Percentiles rank a stretch among this genome's conserved stretches.
Evolutionary conservation across 2,888 invertebrate species (phyloP).

Genomic region (Ethmia dodecea): DNA sequence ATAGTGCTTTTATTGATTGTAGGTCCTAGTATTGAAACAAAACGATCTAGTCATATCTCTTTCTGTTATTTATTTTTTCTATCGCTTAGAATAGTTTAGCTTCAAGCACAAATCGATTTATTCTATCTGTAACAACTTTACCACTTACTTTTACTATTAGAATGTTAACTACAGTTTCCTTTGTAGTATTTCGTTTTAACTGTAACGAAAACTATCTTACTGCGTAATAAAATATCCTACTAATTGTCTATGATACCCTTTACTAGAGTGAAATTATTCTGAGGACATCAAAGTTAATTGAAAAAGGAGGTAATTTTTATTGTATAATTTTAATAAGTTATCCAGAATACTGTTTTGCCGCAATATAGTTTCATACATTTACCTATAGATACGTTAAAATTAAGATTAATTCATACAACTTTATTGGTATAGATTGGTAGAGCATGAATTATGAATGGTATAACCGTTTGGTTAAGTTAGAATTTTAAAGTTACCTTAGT

Average conservation of each 20-base stretch:
- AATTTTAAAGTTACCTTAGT: slow-evolving; percentile 46
- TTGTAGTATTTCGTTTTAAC: not conserved
- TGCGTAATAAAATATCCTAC: slow-evolving; percentile 14
- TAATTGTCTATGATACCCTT: slow-evolving; percentile 8
- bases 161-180: too few species aligned
- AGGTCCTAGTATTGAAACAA: slow-evolving; percentile 70
- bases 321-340: slow-evolving; percentile 64
- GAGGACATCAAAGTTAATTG: slow-evolving; percentile 15
- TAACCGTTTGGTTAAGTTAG: slow-evolving; percentile 56
- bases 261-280: slow-evolving; percentile 22
- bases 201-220: slow-evolving; percentile 8
- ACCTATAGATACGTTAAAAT: slow-evolving; percentile 23
- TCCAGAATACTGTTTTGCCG: slow-evolving; percentile 68
- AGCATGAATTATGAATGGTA: slow-evolving; percentile 43
- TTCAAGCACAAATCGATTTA: slow-evolving; percentile 64
- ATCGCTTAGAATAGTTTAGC: slow-evolving; percentile 77
- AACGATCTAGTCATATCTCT: slow-evolving; percentile 75
- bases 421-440: slow-evolving; percentile 38
- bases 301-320: too few species aligned
- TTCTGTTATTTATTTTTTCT: slow-evolving; percentile 68
- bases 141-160: too few species aligned
- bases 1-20: slow-evolving; percentile 76
- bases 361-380: slow-evolving; percentile 22
- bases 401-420: slow-evolving; percentile 46
- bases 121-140: too few species aligned